Conservation (phyloP, 2,888 invertebrate species). For the Hoplodrina ambigua region DNA sequence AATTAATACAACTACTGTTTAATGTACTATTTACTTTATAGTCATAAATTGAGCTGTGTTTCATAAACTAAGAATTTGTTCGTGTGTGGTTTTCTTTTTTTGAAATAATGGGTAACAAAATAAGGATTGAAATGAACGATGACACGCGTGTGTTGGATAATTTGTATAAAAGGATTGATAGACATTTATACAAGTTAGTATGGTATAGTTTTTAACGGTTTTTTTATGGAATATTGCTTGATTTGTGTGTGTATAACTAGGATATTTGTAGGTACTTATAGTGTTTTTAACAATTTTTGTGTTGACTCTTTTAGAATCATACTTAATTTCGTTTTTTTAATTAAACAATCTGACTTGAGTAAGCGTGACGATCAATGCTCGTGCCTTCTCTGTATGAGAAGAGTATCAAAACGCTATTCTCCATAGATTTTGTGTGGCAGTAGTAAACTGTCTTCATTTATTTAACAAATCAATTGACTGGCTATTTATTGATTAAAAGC, state of each 20-base stretch:
- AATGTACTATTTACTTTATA: constrained; percentile 15
- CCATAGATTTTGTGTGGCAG: no score
- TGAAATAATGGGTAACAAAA: constrained; percentile 29
- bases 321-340: no score
- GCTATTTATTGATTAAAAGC: no score
- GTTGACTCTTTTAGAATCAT: constrained; percentile 23
- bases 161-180: constrained; percentile 23
- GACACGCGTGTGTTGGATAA: constrained; percentile 18
- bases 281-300: constrained; percentile 10
- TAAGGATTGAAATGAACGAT: constrained; percentile 26
- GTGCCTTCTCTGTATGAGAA: no score
- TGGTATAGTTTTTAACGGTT: constrained; percentile 1
- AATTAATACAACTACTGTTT: constrained; percentile 41
- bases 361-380: no score
- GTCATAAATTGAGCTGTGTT: constrained; percentile 20
- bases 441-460: no score
- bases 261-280: neutral
- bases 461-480: no score
- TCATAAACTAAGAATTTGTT: constrained; percentile 21
- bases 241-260: constrained; percentile 3
- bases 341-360: no score
- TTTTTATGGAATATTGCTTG: constrained; percentile 33
- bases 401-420: no score
- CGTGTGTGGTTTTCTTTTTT: constrained; percentile 2
- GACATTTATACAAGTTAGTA: constrained; percentile 15